These are phyloP conservation scores for Hylia prasina DNA, from an alignment of 2,113 vertebrate species.

Conservation along the genomic window DNA sequence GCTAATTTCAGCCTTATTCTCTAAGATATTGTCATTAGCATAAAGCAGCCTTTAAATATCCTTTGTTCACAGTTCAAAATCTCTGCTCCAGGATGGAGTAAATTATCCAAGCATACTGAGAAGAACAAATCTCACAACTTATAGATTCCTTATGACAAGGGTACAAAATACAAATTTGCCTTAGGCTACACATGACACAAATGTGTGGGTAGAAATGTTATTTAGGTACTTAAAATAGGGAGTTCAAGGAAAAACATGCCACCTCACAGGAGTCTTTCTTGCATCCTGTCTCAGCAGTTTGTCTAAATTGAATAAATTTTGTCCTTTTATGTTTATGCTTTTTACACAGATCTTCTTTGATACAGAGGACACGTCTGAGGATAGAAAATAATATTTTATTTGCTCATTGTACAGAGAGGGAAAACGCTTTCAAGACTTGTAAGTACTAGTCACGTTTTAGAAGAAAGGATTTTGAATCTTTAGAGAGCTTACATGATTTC, in stretches of 20 bases:
- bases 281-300: neutral
- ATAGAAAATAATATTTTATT: neutral
- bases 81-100: neutral
- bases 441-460: neutral
- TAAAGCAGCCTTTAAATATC: neutral
- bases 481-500: conserved; percentile 9
- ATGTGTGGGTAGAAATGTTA: neutral
- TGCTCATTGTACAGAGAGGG: neutral
- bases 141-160: neutral
- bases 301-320: neutral
- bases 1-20: neutral
- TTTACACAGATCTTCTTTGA: neutral
- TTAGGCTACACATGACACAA: neutral
- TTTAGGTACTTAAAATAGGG: neutral
- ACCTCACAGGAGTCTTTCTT: neutral
- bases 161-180: neutral
- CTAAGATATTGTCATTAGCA: neutral
- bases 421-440: neutral
- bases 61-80: neutral
- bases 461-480: neutral
- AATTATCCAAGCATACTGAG: neutral
- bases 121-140: neutral
- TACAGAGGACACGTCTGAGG: neutral
- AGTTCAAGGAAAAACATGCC: neutral
- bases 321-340: neutral